These are phyloP conservation scores for Ormyrus thymus DNA, from an alignment of 2,888 invertebrate genomes.

Conservation along the genomic window DNA sequence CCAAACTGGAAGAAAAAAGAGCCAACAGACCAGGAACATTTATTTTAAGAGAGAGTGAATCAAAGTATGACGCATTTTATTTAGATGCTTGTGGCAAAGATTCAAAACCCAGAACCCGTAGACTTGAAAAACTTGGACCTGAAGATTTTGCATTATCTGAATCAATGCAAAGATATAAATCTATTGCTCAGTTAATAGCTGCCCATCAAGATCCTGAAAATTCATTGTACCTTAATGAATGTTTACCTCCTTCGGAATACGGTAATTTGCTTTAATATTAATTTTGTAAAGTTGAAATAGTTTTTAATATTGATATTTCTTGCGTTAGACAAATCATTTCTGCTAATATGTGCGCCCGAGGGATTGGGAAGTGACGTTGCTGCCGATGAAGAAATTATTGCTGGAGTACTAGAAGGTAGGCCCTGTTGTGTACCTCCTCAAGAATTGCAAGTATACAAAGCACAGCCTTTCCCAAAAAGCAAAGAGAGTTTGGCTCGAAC, in stretches of 20 bases:
- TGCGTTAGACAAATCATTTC: conserved; percentile 81
- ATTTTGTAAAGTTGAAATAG: not conserved
- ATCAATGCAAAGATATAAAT: conserved; percentile 77
- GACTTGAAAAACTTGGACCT: conserved; percentile 76
- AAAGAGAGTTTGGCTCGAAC: conserved; percentile 56
- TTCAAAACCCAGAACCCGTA: conserved; percentile 67
- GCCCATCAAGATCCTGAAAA: conserved; percentile 80
- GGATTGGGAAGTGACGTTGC: conserved; percentile 78
- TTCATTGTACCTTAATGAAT: conserved; percentile 81
- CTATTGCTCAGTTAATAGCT: conserved; percentile 80
- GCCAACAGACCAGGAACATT: conserved; percentile 86
- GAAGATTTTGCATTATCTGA: conserved; percentile 78
- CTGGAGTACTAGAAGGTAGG: conserved; percentile 72
- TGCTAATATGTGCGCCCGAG: conserved; percentile 81
- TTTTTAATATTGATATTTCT: too few species aligned
- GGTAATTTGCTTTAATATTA: conserved; percentile 76
- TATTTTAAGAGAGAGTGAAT: conserved; percentile 88
- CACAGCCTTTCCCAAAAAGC: conserved; percentile 73
- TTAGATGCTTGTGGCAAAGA: conserved; percentile 88
- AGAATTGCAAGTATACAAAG: conserved; percentile 83
- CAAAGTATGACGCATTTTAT: conserved; percentile 86
- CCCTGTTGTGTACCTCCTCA: conserved; percentile 83
- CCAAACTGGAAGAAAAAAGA: conserved; percentile 88
- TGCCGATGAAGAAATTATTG: conserved; percentile 77
- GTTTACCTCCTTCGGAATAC: conserved; percentile 91